Evolutionary conservation across 2,888 invertebrate genomes (phyloP), one percentile per base, ranked within the genome.

Genomic region (Octodonta nipae): DNA sequence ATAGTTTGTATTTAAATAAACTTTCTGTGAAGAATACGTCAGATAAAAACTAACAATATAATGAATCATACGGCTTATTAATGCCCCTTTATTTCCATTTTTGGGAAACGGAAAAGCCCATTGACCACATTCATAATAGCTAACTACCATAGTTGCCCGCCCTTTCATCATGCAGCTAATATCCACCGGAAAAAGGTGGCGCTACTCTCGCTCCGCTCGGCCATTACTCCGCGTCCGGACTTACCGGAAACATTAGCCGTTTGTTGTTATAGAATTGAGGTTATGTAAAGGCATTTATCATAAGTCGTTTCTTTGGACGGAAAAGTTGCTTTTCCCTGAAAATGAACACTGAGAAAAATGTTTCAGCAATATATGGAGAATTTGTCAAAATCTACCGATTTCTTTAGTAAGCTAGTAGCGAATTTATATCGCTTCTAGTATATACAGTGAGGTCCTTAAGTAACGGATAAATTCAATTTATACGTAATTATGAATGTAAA

Each of bases 241-340:
- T 50, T 54, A 54, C 58, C 55, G 59, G 58, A 61, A 60, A 60
- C 61, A 60, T 61, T 60, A 60, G 57, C 54, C 56, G 48, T 53
- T 56, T 54, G 52, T 58, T 56, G 51, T 54, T n/a, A n/a, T n/a
- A n/a, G n/a, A n/a, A n/a, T n/a, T n/a, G 47, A 47, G 56, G 51
- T 58, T 55, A 54, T 58, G 51, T 52, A 47, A 40, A 38, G 41
- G 54, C 58, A 60, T 61, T 59, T 56, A 60, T 61, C 61, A 60
- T 60, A 59, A 55, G 55, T 57, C 52, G 54, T 55, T 60, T 37
- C 40, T 46, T 44, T 53, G 54, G 55, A 52, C 47, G 50, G 45
- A 48, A 47, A 15, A 16, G n/a, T 13, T 11, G 17, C 15, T 37
- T 10, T 22, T 4, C n/a, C n/a, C n/a, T n/a, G n/a, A n/a, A n/a